Evolutionary conservation across 2,888 invertebrate species (phyloP).

Genomic region (Odontocerum albicorne): DNA sequence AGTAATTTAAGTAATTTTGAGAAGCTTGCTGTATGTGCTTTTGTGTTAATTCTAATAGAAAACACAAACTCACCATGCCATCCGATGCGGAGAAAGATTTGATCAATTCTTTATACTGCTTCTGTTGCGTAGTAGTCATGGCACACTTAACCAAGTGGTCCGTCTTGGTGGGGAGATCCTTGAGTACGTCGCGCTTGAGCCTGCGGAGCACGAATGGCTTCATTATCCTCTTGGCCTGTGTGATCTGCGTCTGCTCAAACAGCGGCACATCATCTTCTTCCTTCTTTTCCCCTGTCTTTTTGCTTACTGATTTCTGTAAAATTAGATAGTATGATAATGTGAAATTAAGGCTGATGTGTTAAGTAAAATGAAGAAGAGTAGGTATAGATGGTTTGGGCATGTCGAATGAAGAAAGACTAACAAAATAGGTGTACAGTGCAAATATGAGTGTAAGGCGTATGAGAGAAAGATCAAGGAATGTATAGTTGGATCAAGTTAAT

Average conservation of each 20-base stretch:
- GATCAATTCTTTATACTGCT: slow-evolving; percentile 74
- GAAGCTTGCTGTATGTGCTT: too few relatives aligned
- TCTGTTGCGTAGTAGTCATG: slow-evolving; percentile 73
- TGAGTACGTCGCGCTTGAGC: slow-evolving; percentile 82
- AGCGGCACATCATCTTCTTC: slow-evolving; percentile 65
- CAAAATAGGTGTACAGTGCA: too few relatives aligned
- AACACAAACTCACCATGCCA: slow-evolving; percentile 51
- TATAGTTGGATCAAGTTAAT: too few relatives aligned
- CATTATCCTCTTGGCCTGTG: slow-evolving; percentile 94
- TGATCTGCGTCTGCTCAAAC: slow-evolving; percentile 90
- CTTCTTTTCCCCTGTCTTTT: slow-evolving; percentile 53
- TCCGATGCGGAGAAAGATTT: slow-evolving; percentile 65
- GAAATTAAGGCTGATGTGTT: too few relatives aligned
- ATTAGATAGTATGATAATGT: too few relatives aligned
- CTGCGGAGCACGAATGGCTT: slow-evolving; percentile 91
- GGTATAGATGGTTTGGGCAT: too few relatives aligned
- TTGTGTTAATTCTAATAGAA: background rate
- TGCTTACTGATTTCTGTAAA: slow-evolving; percentile 55
- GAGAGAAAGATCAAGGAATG: too few relatives aligned
- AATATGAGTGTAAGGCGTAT: too few relatives aligned
- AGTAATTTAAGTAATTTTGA: too few relatives aligned
- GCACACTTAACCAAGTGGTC: slow-evolving; percentile 65
- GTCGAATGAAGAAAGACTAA: too few relatives aligned
- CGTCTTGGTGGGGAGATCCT: slow-evolving; percentile 82
- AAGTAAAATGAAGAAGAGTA: too few relatives aligned